Base-by-base conservation (phyloP, 2,888 invertebrate genomes). In the Formica aserva region DNA sequence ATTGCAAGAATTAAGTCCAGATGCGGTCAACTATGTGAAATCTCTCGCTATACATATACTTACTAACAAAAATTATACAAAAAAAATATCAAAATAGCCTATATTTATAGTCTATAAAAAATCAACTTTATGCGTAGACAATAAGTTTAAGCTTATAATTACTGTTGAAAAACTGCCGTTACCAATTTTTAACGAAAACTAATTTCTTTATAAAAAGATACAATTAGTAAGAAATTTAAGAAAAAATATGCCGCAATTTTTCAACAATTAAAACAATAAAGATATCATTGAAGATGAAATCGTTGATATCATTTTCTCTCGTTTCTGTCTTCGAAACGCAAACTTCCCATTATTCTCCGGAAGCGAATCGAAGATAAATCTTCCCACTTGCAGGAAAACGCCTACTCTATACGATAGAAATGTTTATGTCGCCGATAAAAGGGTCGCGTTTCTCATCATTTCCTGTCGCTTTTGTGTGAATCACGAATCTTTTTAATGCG, bases 341-440 rank as follows among this genome's bases (percentile, higher is more conserved):
- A 55, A 74, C 76, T 89, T 86, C 71, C 77, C 83, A 88, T 85
- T 9, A 69, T 85, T 81, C 83, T 85, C 87, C 87, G 91, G 91
- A 91, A 88, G 66, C 72, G 76, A 87, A 48, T 63, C 52, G 60
- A 81, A 82, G 91, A 91, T 92, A 92, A 92, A 89, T 91, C 89
- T 87, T 91, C 89, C 91, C 88, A 87, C 85, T 83, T 74, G 75
- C 91, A 92, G 92, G 93, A 93, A 92, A 90, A 91, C 91, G 91
- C 91, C 91, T 90, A 92, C 92, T 65, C 52, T 32, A 81, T 22
- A 69, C 55, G 91, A 93, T 93, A 92, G 90, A 88, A 52, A 84
- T 82, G 76, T 86, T 84, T 90, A 63, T 72, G 83, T 87, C 85
- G 85, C 81, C 85, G 90, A 89, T 90, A 89, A 90, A 86, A 75